Base-by-base conservation (phyloP, 1,140 invertebrate genomes). In the Chironomus tepperi region DNA sequence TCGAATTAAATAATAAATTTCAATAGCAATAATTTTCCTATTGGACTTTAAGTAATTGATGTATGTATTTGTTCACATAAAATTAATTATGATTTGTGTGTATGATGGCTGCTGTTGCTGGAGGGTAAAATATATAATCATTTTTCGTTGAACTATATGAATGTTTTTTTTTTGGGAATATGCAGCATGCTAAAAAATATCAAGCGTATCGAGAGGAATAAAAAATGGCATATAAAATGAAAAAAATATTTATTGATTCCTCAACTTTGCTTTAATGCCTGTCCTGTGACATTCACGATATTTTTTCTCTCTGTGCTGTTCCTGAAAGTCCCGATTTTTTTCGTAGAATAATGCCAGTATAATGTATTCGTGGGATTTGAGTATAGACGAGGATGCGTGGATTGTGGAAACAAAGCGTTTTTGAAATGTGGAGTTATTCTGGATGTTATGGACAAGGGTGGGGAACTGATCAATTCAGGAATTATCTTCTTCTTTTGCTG, bases 1-100 rank as follows among this genome's bases (percentile, higher is more conserved):
- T 74, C 21, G 65, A 73, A 16, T 43, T 75, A 67, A 43, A 42
- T 73, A 16, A 16, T 42, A 73, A 73, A 73, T 42, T 73, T 73
- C 9, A 73, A 73, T 42, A 42, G 5, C 34, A 42, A 42, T 42
- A 42, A 16, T 73, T 73, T 73, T 15, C 34, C n/a, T 34, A 73
- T 42, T 42, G 9, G 73, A 73, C 73, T 73, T 73, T 73, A 16
- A 42, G 34, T 34, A 42, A 73, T 73, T 57, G 47, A 57, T 57
- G 47, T 57, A 57, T 57, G 47, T 57, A 57, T 57, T 57, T 12
- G 47, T 57, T 57, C 12, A 57, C n/a, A 12, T 57, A 57, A 34
- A 57, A 57, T 57, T 57, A 57, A 57, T 57, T 57, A 57, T 57
- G 47, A 57, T 57, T 57, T 57, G 47, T 57, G 5, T 34, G 47